These are phyloP conservation scores for Drosophila antonietae DNA, from an alignment of 2,888 invertebrate genomes.

Conservation along the genomic window DNA sequence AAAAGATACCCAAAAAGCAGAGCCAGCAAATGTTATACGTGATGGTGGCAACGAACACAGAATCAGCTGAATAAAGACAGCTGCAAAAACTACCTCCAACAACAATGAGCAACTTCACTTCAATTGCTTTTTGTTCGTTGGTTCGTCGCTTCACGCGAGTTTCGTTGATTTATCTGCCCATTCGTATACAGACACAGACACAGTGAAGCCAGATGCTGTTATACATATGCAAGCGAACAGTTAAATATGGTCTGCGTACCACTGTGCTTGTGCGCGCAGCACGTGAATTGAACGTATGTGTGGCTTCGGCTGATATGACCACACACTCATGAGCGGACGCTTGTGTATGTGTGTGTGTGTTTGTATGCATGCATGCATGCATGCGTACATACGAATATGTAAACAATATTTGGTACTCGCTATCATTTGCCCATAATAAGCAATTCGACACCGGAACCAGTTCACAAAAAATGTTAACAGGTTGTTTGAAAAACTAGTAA, in stretches of 20 bases:
- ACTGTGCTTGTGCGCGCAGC: slow-evolving; percentile 54
- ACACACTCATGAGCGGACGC: background rate
- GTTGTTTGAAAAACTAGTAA: background rate
- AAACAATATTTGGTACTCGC: background rate
- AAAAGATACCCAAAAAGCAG: slow-evolving; percentile 22
- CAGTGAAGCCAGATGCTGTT: slow-evolving; percentile 26
- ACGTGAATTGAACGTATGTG: slow-evolving; percentile 51
- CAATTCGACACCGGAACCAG: slow-evolving; percentile 12
- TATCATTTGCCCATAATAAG: background rate
- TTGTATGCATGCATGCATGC: too few species aligned
- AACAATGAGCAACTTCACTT: slow-evolving; percentile 48
- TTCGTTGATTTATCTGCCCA: slow-evolving; percentile 44
- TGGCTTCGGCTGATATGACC: slow-evolving; percentile 19
- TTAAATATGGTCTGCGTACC: slow-evolving; percentile 11
- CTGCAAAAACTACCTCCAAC: slow-evolving; percentile 48
- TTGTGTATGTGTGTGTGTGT: background rate
- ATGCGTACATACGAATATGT: background rate
- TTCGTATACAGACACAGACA: slow-evolving; percentile 33
- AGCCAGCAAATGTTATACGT: slow-evolving; percentile 57
- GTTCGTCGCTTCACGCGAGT: slow-evolving; percentile 48
- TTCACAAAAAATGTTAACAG: background rate
- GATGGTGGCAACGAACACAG: slow-evolving; percentile 64
- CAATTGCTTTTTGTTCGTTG: slow-evolving; percentile 57
- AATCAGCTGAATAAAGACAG: slow-evolving; percentile 34
- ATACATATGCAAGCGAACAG: background rate